phyloP scores from a whole-genome alignment of 2,797 vertebrate species.

The Bucorvus abyssinicus region DNA sequence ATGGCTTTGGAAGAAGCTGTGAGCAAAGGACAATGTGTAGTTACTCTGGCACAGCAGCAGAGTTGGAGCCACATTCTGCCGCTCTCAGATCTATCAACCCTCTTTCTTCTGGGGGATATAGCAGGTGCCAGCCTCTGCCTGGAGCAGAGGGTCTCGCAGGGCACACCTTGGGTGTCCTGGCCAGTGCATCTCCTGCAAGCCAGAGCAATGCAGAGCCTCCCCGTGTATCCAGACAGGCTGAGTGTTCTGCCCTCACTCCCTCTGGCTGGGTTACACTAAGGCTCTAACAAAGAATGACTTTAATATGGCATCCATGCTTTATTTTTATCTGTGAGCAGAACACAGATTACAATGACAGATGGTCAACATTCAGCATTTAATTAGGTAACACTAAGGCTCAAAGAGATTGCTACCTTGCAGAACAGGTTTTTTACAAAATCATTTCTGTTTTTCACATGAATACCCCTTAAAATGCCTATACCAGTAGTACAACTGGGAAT shows the following conservation, averaged over 20 bases:
- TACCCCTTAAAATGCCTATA: conserved; percentile 12
- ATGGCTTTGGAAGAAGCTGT: conserved; percentile 42
- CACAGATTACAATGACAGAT: conserved; percentile 44
- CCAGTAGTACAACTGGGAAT: neutral
- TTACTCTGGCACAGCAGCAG: neutral
- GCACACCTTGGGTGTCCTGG: neutral
- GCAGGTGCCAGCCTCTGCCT: neutral
- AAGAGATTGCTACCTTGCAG: conserved; percentile 27
- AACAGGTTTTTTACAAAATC: conserved; percentile 25
- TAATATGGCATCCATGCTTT: neutral
- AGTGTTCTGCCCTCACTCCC: neutral
- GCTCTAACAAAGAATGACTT: neutral
- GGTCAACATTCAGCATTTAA: conserved; percentile 59
- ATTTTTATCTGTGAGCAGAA: conserved; percentile 35
- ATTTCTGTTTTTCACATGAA: conserved; percentile 44
- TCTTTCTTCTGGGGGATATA: neutral
- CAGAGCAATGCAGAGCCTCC: neutral
- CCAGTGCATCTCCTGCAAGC: neutral
- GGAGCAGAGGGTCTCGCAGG: neutral
- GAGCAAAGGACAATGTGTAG: neutral
- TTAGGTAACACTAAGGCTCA: conserved; percentile 44
- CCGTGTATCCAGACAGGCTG: neutral
- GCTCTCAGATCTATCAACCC: neutral
- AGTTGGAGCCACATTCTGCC: neutral
- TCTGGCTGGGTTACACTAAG: neutral